Percentiles rank a stretch among this genome's conserved stretches.
phyloP scores from a whole-genome alignment of 2,797 vertebrate species.

The Microhierax caerulescens region DNA sequence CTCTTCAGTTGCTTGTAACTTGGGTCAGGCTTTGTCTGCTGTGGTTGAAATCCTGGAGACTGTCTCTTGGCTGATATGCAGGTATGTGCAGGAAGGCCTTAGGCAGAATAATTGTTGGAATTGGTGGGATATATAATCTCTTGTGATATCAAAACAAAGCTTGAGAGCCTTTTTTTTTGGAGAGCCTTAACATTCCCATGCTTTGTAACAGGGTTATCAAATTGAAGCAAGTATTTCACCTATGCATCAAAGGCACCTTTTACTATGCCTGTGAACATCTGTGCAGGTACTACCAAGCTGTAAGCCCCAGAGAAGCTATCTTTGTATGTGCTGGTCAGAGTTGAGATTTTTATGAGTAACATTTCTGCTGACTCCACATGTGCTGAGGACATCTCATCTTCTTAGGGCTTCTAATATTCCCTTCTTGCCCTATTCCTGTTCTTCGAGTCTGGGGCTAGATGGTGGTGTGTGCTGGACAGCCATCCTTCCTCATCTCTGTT shows the following conservation, averaged over 20 bases:
- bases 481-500: not conserved
- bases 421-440: not conserved
- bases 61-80: not conserved
- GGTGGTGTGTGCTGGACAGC: not conserved
- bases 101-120: not conserved
- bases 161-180: not conserved
- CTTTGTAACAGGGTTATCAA: not conserved
- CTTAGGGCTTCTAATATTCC: not conserved
- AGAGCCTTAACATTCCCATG: not conserved
- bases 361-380: not conserved
- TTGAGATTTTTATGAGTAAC: not conserved
- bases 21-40: rapidly evolving
- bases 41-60: not conserved
- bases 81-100: not conserved
- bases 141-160: not conserved
- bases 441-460: not conserved
- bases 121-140: not conserved
- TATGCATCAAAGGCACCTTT: not conserved
- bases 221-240: not conserved
- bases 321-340: not conserved
- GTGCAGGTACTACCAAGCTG: not conserved
- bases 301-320: not conserved
- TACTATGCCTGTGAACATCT: not conserved
- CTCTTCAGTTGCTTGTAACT: not conserved
- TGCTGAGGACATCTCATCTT: not conserved